Percentiles rank a stretch among this genome's conserved stretches.
Evolutionary conservation across 2,888 invertebrate species (phyloP).

Genomic region (Eledona agricola): DNA sequence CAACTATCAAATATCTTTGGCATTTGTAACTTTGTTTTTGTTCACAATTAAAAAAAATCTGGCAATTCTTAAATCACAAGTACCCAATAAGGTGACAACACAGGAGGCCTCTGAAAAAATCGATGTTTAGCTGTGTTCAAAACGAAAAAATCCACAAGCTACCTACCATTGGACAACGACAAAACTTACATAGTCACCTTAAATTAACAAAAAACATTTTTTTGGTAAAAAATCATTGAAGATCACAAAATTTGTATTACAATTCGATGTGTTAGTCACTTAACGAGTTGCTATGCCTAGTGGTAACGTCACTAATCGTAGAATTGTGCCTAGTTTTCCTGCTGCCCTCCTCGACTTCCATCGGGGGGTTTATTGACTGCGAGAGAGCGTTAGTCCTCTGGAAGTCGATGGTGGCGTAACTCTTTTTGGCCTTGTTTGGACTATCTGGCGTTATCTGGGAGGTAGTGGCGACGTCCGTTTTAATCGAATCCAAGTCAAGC

Average conservation of each 20-base stretch:
- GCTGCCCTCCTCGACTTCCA: slow-evolving; percentile 77
- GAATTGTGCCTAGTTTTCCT: slow-evolving; percentile 87
- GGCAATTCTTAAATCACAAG: slow-evolving; percentile 41
- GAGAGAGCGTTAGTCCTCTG: slow-evolving; percentile 91
- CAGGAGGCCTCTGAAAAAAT: slow-evolving; percentile 5
- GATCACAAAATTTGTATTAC: slow-evolving; percentile 38
- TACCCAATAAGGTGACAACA: slow-evolving; percentile 42
- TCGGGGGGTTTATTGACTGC: slow-evolving; percentile 77
- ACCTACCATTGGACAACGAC: slow-evolving; percentile 5
- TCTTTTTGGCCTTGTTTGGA: slow-evolving; percentile 66
- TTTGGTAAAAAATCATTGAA: slow-evolving; percentile 36
- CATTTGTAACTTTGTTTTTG: slow-evolving; percentile 51
- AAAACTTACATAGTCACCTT: slow-evolving; percentile 29
- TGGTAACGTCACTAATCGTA: slow-evolving; percentile 68
- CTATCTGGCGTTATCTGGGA: slow-evolving; percentile 61
- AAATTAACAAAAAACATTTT: no score
- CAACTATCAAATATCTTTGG: slow-evolving; percentile 52
- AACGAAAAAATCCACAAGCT: slow-evolving; percentile 9
- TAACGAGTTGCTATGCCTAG: slow-evolving; percentile 69
- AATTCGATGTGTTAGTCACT: slow-evolving; percentile 64
- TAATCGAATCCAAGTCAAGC: slow-evolving; percentile 75
- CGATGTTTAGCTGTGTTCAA: slow-evolving; percentile 16
- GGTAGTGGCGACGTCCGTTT: slow-evolving; percentile 52
- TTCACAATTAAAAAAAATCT: slow-evolving; percentile 41
- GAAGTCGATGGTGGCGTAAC: slow-evolving; percentile 94